These are phyloP conservation scores for Crambe crambe DNA, from an alignment of 37 sponge, comb jelly and placozoan genomes.

Conservation along the genomic window DNA sequence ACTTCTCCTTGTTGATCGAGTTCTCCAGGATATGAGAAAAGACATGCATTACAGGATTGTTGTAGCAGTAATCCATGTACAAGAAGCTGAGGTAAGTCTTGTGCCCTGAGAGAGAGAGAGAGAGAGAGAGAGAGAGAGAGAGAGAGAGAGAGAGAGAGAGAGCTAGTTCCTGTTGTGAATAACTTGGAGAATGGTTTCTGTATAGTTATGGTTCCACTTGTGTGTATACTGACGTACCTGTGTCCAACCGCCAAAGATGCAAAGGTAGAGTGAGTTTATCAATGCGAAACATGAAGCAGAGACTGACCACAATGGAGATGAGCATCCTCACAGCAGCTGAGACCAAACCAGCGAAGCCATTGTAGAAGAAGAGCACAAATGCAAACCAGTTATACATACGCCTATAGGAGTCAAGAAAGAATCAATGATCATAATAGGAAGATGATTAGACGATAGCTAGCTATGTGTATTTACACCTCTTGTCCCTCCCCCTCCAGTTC, in stretches of 20 bases:
- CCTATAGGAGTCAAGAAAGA: no score
- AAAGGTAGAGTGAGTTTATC: neutral
- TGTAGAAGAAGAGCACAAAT: constrained; percentile 14
- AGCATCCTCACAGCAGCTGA: neutral
- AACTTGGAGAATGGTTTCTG: no score
- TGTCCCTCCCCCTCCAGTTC: neutral
- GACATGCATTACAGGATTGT: constrained; percentile 10
- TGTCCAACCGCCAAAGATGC: neutral
- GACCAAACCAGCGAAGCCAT: constrained; percentile 17
- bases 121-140: no score
- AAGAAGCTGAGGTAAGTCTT: constrained; percentile 20
- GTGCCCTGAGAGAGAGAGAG: no score
- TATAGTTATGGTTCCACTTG: no score
- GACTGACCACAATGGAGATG: neutral
- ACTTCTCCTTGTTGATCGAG: no score
- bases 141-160: no score
- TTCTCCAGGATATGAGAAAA: constrained; percentile 14
- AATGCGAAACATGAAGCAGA: constrained; percentile 13
- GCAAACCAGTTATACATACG: constrained; percentile 25
- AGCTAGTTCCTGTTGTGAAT: no score
- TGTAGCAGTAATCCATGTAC: constrained; percentile 36
- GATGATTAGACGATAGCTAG: no score
- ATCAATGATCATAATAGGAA: no score
- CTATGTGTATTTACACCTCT: neutral
- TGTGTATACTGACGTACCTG: no score